A percentile compares a stretch with the other conserved stretches of the same genome.
Evolutionary conservation across 2,797 vertebrate species (phyloP).

Genomic region (Catharus ustulatus): DNA sequence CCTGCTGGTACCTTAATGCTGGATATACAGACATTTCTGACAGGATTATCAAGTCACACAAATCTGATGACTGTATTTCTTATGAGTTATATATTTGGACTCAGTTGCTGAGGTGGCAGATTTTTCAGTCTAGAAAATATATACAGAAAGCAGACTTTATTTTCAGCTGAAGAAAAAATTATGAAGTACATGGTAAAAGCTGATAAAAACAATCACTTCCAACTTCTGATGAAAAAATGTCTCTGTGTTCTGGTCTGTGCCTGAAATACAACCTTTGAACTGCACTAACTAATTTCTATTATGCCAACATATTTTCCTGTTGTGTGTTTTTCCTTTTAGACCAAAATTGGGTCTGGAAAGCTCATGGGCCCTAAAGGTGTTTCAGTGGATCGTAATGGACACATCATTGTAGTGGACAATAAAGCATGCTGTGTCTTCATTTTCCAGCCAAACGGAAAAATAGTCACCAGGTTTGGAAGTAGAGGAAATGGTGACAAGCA

Average conservation of each 20-base stretch:
- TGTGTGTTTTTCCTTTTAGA: slow-evolving; percentile 74
- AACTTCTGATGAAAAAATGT: background rate
- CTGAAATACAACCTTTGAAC: background rate
- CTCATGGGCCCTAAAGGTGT: slow-evolving; percentile 98
- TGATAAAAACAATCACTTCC: background rate
- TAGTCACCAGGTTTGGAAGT: slow-evolving; percentile 95
- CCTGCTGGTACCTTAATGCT: background rate
- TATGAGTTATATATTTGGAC: background rate
- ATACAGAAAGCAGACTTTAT: background rate
- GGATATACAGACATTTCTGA: background rate
- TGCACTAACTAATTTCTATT: background rate
- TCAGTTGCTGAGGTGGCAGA: background rate
- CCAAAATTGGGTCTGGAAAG: slow-evolving; percentile 95
- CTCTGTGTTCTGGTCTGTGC: background rate
- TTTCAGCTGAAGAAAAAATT: background rate
- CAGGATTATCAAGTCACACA: background rate
- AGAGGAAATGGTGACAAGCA: slow-evolving; percentile 97
- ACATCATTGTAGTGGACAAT: slow-evolving; percentile 98
- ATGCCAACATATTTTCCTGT: background rate
- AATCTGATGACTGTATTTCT: background rate
- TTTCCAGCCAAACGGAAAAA: slow-evolving; percentile 95
- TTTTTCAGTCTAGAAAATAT: background rate
- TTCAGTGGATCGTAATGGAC: slow-evolving; percentile 94
- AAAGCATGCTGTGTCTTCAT: slow-evolving; percentile 98
- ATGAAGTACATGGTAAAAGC: background rate